A percentile compares a stretch with the other conserved stretches of the same genome.
phyloP scores from a whole-genome alignment of 2,113 vertebrate species.

The Planiliza haematocheilus region DNA sequence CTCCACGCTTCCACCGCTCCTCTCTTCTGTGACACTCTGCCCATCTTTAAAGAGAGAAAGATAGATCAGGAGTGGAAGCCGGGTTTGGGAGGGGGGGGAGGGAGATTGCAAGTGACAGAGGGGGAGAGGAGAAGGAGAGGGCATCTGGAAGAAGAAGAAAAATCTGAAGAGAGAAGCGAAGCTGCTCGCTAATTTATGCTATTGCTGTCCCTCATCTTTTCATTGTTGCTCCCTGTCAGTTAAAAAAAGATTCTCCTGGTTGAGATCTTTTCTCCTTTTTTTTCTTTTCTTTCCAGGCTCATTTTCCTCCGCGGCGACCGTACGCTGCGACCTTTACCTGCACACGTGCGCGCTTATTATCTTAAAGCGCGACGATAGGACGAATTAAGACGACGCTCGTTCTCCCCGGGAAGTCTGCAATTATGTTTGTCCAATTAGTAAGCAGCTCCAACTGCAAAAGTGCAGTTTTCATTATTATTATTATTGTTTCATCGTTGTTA shows the following conservation, averaged over 20 bases:
- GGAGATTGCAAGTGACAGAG: slow-evolving; percentile 69
- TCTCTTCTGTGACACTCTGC: slow-evolving; percentile 87
- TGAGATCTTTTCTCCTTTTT: slow-evolving; percentile 51
- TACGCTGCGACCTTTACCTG: slow-evolving; percentile 45
- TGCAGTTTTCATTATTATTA: slow-evolving; percentile 67
- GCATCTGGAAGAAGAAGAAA: slow-evolving; percentile 54
- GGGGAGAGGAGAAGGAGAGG: slow-evolving; percentile 47
- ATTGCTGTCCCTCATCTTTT: slow-evolving; percentile 63
- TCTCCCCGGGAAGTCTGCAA: slow-evolving; percentile 43
- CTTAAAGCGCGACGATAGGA: slow-evolving; percentile 19
- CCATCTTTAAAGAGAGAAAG: slow-evolving; percentile 91
- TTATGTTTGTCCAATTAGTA: slow-evolving; percentile 70
- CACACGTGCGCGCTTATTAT: slow-evolving; percentile 13
- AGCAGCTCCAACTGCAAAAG: slow-evolving; percentile 44
- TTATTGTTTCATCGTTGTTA: too few relatives aligned
- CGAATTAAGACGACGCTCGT: slow-evolving; percentile 49
- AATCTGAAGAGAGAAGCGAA: slow-evolving; percentile 53
- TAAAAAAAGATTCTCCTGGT: slow-evolving; percentile 46
- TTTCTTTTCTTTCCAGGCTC: not conserved
- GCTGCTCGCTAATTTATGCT: slow-evolving; percentile 70
- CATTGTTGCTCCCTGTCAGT: slow-evolving; percentile 65
- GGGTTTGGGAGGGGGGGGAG: slow-evolving; percentile 41
- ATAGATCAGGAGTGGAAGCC: slow-evolving; percentile 69
- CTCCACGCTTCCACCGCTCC: slow-evolving; percentile 43
- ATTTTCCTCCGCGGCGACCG: slow-evolving; percentile 8